These are phyloP conservation scores for Brachyopa scutellaris DNA, from an alignment of 2,888 invertebrate species.

Conservation along the genomic window DNA sequence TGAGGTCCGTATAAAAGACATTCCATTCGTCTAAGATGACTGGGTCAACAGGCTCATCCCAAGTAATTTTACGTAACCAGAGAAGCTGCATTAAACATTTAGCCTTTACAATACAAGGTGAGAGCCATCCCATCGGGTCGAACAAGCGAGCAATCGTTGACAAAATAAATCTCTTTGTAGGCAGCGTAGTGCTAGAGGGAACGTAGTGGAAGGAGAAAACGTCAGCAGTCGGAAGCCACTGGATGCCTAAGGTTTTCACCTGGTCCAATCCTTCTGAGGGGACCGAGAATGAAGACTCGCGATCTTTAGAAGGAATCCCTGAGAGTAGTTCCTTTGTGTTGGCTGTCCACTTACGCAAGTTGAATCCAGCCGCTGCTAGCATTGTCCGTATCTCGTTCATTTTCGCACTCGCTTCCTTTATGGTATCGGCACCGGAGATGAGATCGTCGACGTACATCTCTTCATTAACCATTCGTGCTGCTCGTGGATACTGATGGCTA, in stretches of 20 bases:
- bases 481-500: conserved; percentile 8
- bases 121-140: conserved; percentile 17
- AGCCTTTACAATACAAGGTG: not conserved
- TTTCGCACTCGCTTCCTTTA: conserved; percentile 6
- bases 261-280: not conserved
- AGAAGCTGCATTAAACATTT: not conserved
- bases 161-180: not conserved
- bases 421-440: conserved; percentile 49
- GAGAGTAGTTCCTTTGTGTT: not conserved
- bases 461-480: conserved; percentile 18
- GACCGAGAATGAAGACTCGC: no score
- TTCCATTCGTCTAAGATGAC: not conserved
- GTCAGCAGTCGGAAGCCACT: not conserved
- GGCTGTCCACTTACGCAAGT: conserved; percentile 14
- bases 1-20: not conserved
- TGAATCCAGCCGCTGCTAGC: conserved; percentile 43
- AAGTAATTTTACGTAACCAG: not conserved
- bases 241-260: not conserved
- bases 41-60: not conserved
- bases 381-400: conserved; percentile 5
- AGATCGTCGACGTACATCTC: conserved; percentile 63
- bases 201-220: not conserved
- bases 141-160: not conserved
- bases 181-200: no score
- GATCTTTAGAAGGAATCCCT: not conserved